Base-by-base conservation (phyloP, 2,888 invertebrate species). In the Habroteleia sp. region DNA sequence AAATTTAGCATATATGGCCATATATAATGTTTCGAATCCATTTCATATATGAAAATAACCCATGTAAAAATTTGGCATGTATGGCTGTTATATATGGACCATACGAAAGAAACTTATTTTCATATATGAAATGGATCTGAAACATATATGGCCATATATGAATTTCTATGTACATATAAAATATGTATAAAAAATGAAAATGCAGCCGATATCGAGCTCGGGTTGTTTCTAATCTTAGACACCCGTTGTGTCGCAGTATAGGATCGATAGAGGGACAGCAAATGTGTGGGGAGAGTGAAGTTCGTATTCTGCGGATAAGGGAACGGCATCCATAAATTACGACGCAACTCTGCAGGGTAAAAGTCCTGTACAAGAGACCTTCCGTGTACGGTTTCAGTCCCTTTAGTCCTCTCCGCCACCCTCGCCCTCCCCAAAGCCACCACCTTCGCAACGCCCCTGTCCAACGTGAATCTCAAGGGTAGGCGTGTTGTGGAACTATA, bases 241-340 rank as follows among this genome's bases (percentile, higher is more conserved):
- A 76, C 75, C 86, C 86, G 87, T 86, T 85, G 82, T 82, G 82
- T 82, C 81, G 77, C 71, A 80, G 82, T 84, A 82, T 84, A 82
- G 85, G 87, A 88, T 87, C 87, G 85, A 88, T 88, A 88, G 86
- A 87, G 86, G 86, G 87, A 86, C 87, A 86, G 83, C 81, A 83
- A 85, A 85, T 84, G 86, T 85, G 85, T 86, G 85, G 84, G 82
- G 83, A 81, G 80, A 84, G 83, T 80, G 78, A 87, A 85, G 85
- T 86, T 85, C 85, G 86, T 86, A 87, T 87, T 87, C 88, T 85
- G 86, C 84, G 88, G 87, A 88, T 88, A 87, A 88, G 86, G 87
- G 87, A 87, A 87, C 84, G 86, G 85, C 86, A 87, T 87, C 86
- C 85, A 88, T 88, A 88, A 88, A 88, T 88, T 87, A 88, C 88